Percentiles rank a stretch among this genome's conserved stretches.
phyloP scores from a whole-genome alignment of 2,113 vertebrate species.

The Pyrgilauda ruficollis region DNA sequence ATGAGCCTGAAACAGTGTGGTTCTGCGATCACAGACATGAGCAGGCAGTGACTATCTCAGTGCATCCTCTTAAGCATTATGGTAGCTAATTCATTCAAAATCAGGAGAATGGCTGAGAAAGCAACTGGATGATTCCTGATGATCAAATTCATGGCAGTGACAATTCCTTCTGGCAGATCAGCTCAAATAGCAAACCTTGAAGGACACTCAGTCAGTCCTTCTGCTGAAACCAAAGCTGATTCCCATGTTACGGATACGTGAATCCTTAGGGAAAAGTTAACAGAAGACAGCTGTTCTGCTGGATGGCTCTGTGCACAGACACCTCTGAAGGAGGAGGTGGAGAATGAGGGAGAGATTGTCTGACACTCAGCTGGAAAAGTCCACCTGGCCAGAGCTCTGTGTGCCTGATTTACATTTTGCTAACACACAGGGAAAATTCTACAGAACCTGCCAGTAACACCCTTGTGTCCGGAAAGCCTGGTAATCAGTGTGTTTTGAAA shows the following conservation, averaged over 20 bases:
- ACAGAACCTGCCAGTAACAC: neutral
- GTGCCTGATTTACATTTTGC: neutral
- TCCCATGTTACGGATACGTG: accelerated
- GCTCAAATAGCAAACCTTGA: neutral
- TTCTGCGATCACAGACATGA: neutral
- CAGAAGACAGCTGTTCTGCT: neutral
- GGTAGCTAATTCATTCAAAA: neutral
- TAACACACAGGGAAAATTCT: neutral
- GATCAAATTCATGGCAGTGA: neutral
- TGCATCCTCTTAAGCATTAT: neutral
- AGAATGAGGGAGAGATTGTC: neutral
- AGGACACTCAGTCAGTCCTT: neutral
- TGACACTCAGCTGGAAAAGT: neutral
- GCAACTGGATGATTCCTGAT: neutral
- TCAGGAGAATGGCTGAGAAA: neutral
- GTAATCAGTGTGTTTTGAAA: neutral
- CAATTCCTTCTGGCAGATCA: neutral
- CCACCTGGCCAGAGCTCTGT: neutral
- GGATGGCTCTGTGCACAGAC: neutral
- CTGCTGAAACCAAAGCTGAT: neutral
- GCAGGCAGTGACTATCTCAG: neutral
- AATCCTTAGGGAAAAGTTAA: neutral
- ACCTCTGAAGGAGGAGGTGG: neutral
- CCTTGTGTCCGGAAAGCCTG: neutral
- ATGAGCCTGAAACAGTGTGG: neutral